Conservation (phyloP, 2,113 vertebrate species). For the Hydrochoerus hydrochaeris region DNA sequence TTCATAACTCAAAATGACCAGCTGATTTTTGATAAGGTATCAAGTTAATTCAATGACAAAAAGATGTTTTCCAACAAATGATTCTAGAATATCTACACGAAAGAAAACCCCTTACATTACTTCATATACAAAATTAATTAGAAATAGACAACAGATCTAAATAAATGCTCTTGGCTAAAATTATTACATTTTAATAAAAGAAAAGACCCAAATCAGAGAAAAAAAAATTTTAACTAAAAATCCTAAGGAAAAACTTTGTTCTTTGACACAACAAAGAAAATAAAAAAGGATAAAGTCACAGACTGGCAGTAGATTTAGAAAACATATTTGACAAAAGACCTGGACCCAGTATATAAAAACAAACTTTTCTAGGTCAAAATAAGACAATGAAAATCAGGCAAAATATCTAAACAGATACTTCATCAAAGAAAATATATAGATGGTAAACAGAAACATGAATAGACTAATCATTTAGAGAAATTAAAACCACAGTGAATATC, state of each 20-base stretch:
- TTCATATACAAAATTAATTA: slow-evolving; percentile 45
- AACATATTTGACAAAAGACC: slow-evolving; percentile 13
- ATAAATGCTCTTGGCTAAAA: neutral
- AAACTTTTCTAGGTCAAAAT: slow-evolving; percentile 1
- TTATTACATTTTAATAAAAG: slow-evolving; percentile 10
- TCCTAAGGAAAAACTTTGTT: slow-evolving; percentile 22
- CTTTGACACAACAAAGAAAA: neutral
- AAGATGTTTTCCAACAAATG: slow-evolving; percentile 8
- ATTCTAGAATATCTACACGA: neutral
- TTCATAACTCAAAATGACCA: neutral
- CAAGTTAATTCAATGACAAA: neutral
- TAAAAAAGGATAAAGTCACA: slow-evolving; percentile 11
- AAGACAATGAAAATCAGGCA: neutral
- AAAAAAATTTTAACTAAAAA: slow-evolving; percentile 32
- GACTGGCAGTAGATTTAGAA: slow-evolving; percentile 6
- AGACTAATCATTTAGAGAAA: neutral
- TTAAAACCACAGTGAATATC: slow-evolving; percentile 38
- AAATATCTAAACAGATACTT: slow-evolving; percentile 53
- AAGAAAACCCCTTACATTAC: neutral
- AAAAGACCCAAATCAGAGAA: neutral
- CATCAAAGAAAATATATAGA: neutral
- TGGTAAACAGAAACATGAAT: neutral
- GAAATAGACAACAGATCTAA: neutral
- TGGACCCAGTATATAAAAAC: slow-evolving; percentile 9
- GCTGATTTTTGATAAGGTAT: neutral